Base-by-base conservation (phyloP, 2,888 invertebrate species). In the Drosophila kokeensis region DNA sequence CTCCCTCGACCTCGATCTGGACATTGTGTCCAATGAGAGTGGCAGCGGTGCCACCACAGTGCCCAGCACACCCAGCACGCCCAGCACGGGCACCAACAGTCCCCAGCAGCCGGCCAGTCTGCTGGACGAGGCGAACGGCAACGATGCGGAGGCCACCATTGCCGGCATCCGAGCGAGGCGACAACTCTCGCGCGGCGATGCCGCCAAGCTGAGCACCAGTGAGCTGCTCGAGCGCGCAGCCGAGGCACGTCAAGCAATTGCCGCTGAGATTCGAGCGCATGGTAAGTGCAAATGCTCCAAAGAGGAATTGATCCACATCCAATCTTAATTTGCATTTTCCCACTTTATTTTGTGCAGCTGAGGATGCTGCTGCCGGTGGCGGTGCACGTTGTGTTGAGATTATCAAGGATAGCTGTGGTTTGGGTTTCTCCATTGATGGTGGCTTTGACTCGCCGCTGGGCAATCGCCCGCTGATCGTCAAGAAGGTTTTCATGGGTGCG, bases 371-470 rank as follows among this genome's bases (percentile, higher is more conserved):
- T 27, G 61, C 34, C 15, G 86, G 81, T 5, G 87, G 60, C 21
- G 92, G 92, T 61, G 87, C 92, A 7, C 82, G 90, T 10, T 70
- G 66, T 30, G 90, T 88, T 45, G 92, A 92, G 76, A 89, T 92
- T 65, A 69, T 90, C 68, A 96, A 96, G 92, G 97, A 97, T 89
- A 97, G 97, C 73, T 96, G 97, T 77, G 98, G 98, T 7, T 95
- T 99, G 66, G 99, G 99, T 59, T 98, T 99, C 93, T 98, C 98
- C 87, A 95, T 99, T 77, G 98, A 98, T 90, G 99, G 99, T 61
- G 99, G 99, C 57, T 96, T 96, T 81, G 98, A 97, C 92, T 98
- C 98, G 30, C 97, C 97, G 8, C 94, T 96, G 72, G 99, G 99
- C 30, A 97, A 98, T 93, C 95, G 96, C 88, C 98, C 98, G 54